Conservation (phyloP, 2,113 vertebrate species). For the Microcebus murinus region DNA sequence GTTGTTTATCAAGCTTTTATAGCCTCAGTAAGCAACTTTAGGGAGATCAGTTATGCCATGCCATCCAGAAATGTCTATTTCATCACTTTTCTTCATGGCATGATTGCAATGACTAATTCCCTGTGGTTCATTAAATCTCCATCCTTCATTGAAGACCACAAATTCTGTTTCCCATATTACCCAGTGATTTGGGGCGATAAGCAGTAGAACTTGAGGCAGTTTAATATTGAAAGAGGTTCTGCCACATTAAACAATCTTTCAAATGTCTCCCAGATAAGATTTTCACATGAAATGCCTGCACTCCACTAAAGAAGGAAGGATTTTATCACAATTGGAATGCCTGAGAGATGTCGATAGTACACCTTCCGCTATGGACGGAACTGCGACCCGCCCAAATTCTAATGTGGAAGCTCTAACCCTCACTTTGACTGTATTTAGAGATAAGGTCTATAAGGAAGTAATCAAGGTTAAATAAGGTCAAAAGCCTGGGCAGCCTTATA, state of each 20-base stretch:
- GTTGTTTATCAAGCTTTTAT: slow-evolving; percentile 54
- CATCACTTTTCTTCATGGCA: slow-evolving; percentile 32
- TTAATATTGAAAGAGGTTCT: background rate
- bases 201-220: background rate
- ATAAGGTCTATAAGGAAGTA: background rate
- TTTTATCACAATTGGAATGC: background rate
- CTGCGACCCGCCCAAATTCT: background rate
- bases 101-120: background rate
- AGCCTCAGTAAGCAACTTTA: background rate
- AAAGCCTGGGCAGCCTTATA: no score
- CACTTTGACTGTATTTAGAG: background rate
- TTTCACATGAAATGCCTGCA: background rate
- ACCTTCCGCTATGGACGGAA: background rate
- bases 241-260: background rate
- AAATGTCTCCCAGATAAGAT: background rate
- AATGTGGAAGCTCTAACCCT: background rate
- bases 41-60: background rate
- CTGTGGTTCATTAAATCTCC: background rate
- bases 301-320: background rate
- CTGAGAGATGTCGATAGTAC: background rate
- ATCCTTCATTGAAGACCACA: slow-evolving; percentile 20
- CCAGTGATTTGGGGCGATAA: background rate
- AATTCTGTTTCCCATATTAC: background rate
- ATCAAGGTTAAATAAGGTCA: background rate
- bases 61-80: background rate